A percentile compares a stretch with the other conserved stretches of the same genome.
Conservation (phyloP, 64 coral and sea anemone genomes). For the Acropora yongei region DNA sequence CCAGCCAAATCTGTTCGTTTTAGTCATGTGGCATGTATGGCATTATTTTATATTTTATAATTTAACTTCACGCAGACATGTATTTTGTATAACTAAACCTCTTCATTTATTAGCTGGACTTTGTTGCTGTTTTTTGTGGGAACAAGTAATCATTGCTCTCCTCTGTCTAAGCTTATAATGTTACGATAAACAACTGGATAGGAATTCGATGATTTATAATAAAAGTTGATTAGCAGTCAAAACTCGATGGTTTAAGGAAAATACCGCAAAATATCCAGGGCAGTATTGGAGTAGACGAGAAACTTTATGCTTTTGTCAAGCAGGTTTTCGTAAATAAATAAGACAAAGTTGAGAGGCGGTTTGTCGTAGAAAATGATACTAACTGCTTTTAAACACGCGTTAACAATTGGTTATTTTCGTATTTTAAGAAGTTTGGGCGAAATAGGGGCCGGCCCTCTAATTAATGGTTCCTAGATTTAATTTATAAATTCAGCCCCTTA, state of each 20-base stretch:
- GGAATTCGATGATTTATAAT: no score
- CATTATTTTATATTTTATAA: constrained; percentile 4
- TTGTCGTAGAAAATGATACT: background rate
- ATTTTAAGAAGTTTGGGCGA: constrained; percentile 12
- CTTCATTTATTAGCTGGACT: background rate
- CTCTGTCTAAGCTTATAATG: no score
- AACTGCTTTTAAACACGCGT: background rate
- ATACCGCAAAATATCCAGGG: no score
- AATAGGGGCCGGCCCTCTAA: constrained; percentile 33
- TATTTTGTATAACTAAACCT: background rate
- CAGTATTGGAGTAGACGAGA: no score
- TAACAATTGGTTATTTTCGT: constrained; percentile 47
- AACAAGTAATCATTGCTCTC: no score
- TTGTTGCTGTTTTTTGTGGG: no score
- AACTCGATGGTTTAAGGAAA: no score
- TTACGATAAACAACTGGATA: no score
- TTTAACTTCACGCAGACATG: background rate
- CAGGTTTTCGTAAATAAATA: background rate
- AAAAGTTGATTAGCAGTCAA: no score
- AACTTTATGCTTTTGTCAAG: no score
- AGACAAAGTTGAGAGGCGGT: background rate
- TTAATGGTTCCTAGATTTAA: constrained; percentile 5
- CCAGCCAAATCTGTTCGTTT: background rate
- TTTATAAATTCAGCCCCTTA: background rate
- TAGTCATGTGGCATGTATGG: background rate